A percentile compares a stretch with the other conserved stretches of the same genome.
phyloP scores from a whole-genome alignment of 2,113 vertebrate species.

The Calyptomena viridis region DNA sequence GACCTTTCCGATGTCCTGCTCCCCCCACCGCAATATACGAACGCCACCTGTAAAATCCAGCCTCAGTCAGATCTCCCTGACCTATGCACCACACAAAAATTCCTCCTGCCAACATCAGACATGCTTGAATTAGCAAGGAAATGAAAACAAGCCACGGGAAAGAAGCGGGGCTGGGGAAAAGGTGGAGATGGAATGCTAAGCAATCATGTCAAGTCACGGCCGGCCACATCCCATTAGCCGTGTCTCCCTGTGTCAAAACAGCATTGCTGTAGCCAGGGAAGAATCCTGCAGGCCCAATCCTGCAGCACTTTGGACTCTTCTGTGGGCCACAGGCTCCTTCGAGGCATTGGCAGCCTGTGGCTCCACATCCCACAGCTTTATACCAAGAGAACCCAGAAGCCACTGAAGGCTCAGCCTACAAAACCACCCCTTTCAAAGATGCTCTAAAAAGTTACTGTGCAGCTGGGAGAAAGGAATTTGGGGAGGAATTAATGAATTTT shows the following conservation, averaged over 20 bases:
- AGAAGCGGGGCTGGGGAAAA: neutral
- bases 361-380: neutral
- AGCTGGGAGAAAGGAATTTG: neutral
- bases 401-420: neutral
- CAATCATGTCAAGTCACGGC: neutral
- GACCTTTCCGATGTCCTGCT: neutral
- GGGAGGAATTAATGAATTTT: neutral
- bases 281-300: neutral
- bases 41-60: neutral
- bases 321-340: neutral
- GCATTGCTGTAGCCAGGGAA: neutral
- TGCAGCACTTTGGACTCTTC: neutral
- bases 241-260: neutral
- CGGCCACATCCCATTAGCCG: neutral
- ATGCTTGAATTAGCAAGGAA: constrained; percentile 26
- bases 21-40: neutral
- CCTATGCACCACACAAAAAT: neutral
- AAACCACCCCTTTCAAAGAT: neutral
- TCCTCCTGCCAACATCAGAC: neutral
- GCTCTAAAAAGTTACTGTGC: neutral
- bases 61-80: neutral
- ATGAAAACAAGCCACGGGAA: constrained; percentile 32
- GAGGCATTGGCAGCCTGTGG: accelerated
- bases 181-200: neutral
- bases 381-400: neutral